phyloP scores from a whole-genome alignment of 1,140 invertebrate genomes.

The Drosophila nasuta region DNA sequence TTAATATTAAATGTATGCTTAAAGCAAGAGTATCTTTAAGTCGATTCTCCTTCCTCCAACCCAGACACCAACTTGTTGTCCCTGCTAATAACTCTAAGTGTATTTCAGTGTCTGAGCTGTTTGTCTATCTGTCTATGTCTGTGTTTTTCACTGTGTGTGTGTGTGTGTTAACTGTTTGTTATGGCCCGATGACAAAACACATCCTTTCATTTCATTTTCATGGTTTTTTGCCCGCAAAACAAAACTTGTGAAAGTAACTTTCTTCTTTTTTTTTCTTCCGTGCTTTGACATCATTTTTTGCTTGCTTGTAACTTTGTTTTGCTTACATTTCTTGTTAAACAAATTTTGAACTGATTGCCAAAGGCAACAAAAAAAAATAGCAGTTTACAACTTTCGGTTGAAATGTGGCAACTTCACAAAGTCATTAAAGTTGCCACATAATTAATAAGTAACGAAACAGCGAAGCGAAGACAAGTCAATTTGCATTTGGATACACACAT shows the following conservation, averaged over 20 bases:
- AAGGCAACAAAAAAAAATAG: constrained; percentile 12
- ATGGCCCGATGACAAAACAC: constrained; percentile 42
- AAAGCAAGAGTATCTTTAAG: constrained; percentile 9
- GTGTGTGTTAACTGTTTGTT: constrained; percentile 11
- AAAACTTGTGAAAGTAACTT: constrained; percentile 33
- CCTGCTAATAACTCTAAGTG: constrained; percentile 2
- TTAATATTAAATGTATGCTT: neutral
- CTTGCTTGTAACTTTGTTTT: constrained; percentile 27
- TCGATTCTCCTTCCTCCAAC: neutral
- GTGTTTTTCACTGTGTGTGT: constrained; percentile 9
- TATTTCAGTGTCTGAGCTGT: constrained; percentile 1
- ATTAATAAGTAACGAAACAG: constrained; percentile 42
- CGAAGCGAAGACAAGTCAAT: constrained; percentile 28
- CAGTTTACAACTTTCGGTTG: constrained; percentile 20
- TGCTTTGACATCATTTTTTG: neutral
- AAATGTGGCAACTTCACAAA: constrained; percentile 37
- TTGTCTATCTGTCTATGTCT: neutral
- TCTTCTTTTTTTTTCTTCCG: neutral
- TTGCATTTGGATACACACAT: constrained; percentile 30
- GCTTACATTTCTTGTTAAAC: constrained; percentile 16
- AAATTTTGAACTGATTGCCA: constrained; percentile 63
- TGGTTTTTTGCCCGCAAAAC: constrained; percentile 3
- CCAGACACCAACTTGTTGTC: constrained; percentile 11
- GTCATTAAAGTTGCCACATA: constrained; percentile 47
- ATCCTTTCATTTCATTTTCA: constrained; percentile 41